These are phyloP conservation scores for Heliconius charithonia DNA, from an alignment of 2,888 invertebrate genomes.

Conservation along the genomic window DNA sequence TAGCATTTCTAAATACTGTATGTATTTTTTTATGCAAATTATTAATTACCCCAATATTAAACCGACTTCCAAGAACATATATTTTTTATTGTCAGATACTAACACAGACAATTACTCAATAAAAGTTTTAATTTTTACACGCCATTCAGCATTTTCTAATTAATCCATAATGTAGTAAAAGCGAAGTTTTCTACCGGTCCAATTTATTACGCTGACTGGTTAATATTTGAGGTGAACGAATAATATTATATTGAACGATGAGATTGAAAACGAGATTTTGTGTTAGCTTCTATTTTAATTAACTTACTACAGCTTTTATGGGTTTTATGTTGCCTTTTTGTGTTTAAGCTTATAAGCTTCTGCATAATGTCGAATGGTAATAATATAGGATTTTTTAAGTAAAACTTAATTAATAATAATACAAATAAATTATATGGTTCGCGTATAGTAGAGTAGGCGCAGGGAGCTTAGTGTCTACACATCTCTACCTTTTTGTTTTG, in stretches of 20 bases:
- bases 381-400: not conserved
- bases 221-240: conserved; percentile 15
- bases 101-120: not conserved
- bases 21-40: not conserved
- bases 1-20: not conserved
- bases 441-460: no score
- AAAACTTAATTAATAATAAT: no score
- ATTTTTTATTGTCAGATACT: not conserved
- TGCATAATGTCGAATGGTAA: not conserved
- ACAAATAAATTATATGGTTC: no score
- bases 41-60: not conserved
- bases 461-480: no score
- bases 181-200: conserved; percentile 1
- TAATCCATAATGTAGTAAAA: conserved; percentile 23
- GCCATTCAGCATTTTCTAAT: conserved; percentile 27
- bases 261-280: not conserved
- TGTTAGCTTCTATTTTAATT: conserved; percentile 14
- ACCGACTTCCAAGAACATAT: not conserved
- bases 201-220: conserved; percentile 24
- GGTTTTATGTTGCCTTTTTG: not conserved
- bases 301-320: conserved; percentile 13
- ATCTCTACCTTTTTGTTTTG: no score
- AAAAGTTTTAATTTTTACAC: not conserved
- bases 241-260: conserved; percentile 17
- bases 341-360: not conserved